phyloP scores from a whole-genome alignment of 2,113 vertebrate genomes.

The Ascaphus truei region DNA sequence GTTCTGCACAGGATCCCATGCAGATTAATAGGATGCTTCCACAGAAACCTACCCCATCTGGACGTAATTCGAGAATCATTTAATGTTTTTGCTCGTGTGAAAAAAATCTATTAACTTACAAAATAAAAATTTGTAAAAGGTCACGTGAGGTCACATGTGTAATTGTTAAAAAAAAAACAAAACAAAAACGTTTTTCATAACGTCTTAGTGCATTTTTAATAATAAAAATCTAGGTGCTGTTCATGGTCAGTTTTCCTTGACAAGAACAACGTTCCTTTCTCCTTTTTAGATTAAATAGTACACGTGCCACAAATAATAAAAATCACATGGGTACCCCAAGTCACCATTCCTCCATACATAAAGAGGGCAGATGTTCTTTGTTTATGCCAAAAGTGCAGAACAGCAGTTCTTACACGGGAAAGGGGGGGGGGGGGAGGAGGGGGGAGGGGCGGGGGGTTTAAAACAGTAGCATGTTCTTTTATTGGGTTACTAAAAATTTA shows the following conservation, averaged over 20 bases:
- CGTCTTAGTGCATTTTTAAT: slow-evolving; percentile 28
- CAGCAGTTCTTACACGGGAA: neutral
- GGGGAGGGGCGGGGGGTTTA: no score
- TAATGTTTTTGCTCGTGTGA: slow-evolving; percentile 42
- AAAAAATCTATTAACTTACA: slow-evolving; percentile 42
- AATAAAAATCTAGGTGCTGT: slow-evolving; percentile 51
- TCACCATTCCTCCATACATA: neutral
- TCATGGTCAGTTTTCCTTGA: slow-evolving; percentile 55
- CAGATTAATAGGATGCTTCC: neutral
- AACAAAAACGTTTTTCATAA: slow-evolving; percentile 29
- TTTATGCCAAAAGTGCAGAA: neutral
- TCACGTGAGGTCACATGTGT: slow-evolving; percentile 43
- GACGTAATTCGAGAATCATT: neutral
- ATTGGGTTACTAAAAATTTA: no score
- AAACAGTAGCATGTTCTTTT: no score
- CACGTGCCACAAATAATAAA: slow-evolving; percentile 35
- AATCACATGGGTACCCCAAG: neutral
- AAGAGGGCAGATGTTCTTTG: slow-evolving; percentile 14
- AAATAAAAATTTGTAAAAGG: slow-evolving; percentile 41
- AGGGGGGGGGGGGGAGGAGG: no score
- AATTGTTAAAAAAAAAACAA: slow-evolving; percentile 51
- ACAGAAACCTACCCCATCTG: neutral
- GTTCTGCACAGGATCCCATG: neutral
- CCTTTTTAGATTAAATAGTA: slow-evolving; percentile 44
- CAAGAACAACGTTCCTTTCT: slow-evolving; percentile 39